Conservation (phyloP, 2,888 invertebrate species). For the Deilephila porcellus region DNA sequence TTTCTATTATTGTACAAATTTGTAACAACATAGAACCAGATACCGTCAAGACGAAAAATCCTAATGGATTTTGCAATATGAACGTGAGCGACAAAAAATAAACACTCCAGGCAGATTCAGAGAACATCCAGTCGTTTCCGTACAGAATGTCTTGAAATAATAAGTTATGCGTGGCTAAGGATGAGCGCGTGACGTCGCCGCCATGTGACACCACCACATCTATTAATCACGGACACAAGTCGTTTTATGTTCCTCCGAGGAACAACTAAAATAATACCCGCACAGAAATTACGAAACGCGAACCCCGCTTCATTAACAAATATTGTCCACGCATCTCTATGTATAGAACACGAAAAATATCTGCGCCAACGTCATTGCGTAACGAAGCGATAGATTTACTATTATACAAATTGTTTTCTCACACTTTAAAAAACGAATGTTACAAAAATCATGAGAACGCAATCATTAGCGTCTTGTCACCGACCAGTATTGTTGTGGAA, state of each 20-base stretch:
- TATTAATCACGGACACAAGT: constrained; percentile 72
- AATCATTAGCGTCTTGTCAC: constrained; percentile 71
- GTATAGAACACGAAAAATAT: constrained; percentile 40
- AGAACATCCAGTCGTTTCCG: constrained; percentile 44
- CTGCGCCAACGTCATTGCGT: constrained; percentile 26
- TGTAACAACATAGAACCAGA: neutral
- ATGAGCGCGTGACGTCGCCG: constrained; percentile 62
- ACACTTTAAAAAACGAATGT: constrained; percentile 35
- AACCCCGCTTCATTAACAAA: constrained; percentile 50
- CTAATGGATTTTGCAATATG: constrained; percentile 23
- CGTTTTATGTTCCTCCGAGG: constrained; percentile 58
- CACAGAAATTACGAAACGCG: constrained; percentile 27
- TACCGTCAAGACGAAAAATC: neutral
- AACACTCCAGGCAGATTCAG: constrained; percentile 32
- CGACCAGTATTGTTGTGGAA: constrained; percentile 78
- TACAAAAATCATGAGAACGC: constrained; percentile 61
- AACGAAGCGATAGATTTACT: constrained; percentile 17
- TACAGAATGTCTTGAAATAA: constrained; percentile 54
- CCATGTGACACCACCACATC: constrained; percentile 66
- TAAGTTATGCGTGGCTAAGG: constrained; percentile 51
- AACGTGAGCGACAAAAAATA: constrained; percentile 1
- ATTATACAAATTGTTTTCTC: constrained; percentile 20
- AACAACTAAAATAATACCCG: constrained; percentile 59
- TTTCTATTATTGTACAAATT: no score
- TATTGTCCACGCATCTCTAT: constrained; percentile 53